A percentile compares a stretch with the other conserved stretches of the same genome.
Evolutionary conservation across 2,888 invertebrate species (phyloP).

Genomic region (Zonitis immaculata): DNA sequence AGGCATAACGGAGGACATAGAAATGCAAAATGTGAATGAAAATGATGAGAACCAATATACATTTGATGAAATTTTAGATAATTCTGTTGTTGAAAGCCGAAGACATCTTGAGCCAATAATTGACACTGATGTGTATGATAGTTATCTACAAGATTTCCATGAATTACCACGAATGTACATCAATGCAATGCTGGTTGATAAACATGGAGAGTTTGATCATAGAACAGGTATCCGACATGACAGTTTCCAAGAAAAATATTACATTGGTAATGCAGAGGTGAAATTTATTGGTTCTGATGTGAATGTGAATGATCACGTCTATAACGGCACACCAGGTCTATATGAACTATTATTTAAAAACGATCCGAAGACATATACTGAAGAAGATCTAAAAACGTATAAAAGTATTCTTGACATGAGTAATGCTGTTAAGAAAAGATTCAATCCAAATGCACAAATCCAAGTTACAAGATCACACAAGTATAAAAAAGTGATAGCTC

Average conservation of each 20-base stretch:
- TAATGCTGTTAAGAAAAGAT: not conserved
- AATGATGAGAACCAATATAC: no score
- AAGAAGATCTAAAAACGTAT: not conserved
- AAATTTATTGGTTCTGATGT: not conserved
- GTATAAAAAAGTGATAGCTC: not conserved
- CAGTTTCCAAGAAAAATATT: not conserved
- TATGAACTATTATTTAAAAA: conserved; percentile 7
- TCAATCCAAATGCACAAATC: not conserved
- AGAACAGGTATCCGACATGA: conserved; percentile 1
- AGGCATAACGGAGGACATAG: no score
- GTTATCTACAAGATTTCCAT: not conserved
- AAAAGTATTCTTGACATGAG: not conserved
- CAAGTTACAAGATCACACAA: not conserved
- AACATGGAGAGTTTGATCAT: conserved; percentile 2
- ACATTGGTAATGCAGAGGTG: conserved; percentile 2
- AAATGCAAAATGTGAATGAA: no score
- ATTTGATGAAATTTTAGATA: no score
- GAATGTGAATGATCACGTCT: not conserved
- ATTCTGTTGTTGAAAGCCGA: no score
- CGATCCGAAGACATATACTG: not conserved
- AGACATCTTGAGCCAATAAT: no score
- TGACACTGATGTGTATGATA: not conserved
- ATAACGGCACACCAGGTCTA: conserved; percentile 1
- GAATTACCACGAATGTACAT: conserved; percentile 2
- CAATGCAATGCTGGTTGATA: conserved; percentile 1